Evolutionary conservation across 2,797 vertebrate genomes (phyloP).

Genomic region (Chaenodraco wilsoni): DNA sequence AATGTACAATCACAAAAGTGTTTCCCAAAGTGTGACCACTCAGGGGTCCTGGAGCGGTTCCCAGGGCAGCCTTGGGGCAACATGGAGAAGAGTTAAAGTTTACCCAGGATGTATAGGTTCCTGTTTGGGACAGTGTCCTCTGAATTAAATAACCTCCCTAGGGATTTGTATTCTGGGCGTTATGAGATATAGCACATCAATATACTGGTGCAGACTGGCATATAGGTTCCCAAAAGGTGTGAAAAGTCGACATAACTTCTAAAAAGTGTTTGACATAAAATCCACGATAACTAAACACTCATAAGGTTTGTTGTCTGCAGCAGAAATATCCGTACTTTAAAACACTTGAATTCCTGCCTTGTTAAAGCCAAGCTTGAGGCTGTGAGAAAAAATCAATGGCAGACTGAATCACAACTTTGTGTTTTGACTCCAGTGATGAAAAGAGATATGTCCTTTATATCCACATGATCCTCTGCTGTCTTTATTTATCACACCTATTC

Average conservation of each 20-base stretch:
- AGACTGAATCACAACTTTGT: conserved; percentile 10
- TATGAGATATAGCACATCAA: conserved; percentile 1
- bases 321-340: neutral
- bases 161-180: neutral
- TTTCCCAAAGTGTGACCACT: conserved; percentile 38
- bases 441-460: neutral
- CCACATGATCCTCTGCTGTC: conserved; percentile 12
- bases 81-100: conserved; percentile 14
- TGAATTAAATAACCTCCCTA: neutral
- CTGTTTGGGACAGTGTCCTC: conserved; percentile 19
- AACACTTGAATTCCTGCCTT: conserved; percentile 1
- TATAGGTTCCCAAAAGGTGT: neutral
- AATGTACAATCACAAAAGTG: conserved; percentile 53
- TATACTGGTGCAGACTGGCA: neutral
- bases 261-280: neutral
- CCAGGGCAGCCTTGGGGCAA: neutral
- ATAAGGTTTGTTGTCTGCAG: neutral
- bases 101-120: neutral
- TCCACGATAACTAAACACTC: neutral
- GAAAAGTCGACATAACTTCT: neutral
- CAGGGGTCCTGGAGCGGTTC: neutral
- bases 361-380: conserved; percentile 6
- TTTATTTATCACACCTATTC: neutral
- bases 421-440: neutral
- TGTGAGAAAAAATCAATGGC: conserved; percentile 1